Conservation (phyloP, 2,797 vertebrate species). For the Helostoma temminkii region DNA sequence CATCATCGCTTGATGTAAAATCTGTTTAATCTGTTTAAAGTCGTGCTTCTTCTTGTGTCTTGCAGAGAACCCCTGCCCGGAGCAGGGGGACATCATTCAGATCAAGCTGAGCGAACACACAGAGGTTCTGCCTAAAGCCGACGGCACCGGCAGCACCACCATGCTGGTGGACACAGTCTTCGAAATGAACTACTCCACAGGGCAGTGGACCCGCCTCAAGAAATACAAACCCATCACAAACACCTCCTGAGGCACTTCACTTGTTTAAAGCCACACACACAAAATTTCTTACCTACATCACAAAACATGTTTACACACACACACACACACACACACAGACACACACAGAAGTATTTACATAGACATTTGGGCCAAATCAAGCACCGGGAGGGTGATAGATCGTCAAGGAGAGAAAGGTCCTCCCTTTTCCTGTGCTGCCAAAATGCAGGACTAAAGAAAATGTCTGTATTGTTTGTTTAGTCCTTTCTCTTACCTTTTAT, state of each 20-base stretch:
- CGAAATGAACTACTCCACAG: conserved; percentile 99
- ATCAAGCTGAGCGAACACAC: conserved; percentile 99
- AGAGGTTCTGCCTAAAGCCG: conserved; percentile 94
- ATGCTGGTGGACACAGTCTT: conserved; percentile 99
- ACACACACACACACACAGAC: conserved; percentile 57
- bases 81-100: conserved; percentile 99
- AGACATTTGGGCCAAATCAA: conserved; percentile 67
- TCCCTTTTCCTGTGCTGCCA: conserved; percentile 66
- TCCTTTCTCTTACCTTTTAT: conserved; percentile 57
- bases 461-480: conserved; percentile 52
- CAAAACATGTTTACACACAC: conserved; percentile 54
- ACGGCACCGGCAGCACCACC: conserved; percentile 98
- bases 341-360: conserved; percentile 54
- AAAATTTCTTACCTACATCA: conserved; percentile 23
- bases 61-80: conserved; percentile 98
- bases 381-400: conserved; percentile 34
- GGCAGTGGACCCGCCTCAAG: conserved; percentile 99
- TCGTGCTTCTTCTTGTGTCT: conserved; percentile 1
- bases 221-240: conserved; percentile 99
- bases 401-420: conserved; percentile 63
- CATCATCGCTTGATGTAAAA: too few relatives aligned
- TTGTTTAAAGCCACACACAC: neutral
- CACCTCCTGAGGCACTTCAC: conserved; percentile 85
- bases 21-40: too few relatives aligned
- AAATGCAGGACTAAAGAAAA: conserved; percentile 63